A percentile compares a stretch with the other conserved stretches of the same genome.
These are phyloP conservation scores for Neodiprion virginianus DNA, from an alignment of 1,140 invertebrate species.

Conservation along the genomic window DNA sequence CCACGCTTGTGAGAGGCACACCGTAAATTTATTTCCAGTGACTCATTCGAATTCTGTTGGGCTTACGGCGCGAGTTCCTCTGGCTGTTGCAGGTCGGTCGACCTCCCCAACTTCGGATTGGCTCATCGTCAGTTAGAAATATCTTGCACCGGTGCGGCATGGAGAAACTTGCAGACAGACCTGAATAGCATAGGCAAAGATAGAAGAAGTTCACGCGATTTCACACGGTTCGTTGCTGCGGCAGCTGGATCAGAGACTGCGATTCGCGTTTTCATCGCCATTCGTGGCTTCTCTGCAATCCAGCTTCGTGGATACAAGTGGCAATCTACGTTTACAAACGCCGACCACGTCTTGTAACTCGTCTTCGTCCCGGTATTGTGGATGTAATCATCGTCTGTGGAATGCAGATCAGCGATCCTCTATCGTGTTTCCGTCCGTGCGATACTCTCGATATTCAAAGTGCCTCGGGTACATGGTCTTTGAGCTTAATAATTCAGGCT, in stretches of 20 bases:
- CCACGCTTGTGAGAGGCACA: background rate
- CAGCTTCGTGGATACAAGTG: too few relatives aligned
- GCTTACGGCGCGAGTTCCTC: background rate
- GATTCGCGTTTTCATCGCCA: background rate
- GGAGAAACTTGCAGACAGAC: too few relatives aligned
- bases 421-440: too few relatives aligned
- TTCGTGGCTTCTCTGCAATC: background rate
- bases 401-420: too few relatives aligned
- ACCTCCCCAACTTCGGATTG: background rate
- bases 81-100: background rate
- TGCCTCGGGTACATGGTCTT: too few relatives aligned
- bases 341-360: too few relatives aligned
- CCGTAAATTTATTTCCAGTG: background rate
- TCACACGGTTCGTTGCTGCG: background rate
- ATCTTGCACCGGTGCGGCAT: background rate
- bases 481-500: too few relatives aligned
- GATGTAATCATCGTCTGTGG: too few relatives aligned
- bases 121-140: background rate
- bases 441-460: too few relatives aligned
- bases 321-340: too few relatives aligned
- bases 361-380: too few relatives aligned
- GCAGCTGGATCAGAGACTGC: background rate
- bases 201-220: background rate
- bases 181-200: background rate
- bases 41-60: slow-evolving; percentile 5